These are phyloP conservation scores for Prolemur simus DNA, from an alignment of 2,113 vertebrate species.

Conservation along the genomic window DNA sequence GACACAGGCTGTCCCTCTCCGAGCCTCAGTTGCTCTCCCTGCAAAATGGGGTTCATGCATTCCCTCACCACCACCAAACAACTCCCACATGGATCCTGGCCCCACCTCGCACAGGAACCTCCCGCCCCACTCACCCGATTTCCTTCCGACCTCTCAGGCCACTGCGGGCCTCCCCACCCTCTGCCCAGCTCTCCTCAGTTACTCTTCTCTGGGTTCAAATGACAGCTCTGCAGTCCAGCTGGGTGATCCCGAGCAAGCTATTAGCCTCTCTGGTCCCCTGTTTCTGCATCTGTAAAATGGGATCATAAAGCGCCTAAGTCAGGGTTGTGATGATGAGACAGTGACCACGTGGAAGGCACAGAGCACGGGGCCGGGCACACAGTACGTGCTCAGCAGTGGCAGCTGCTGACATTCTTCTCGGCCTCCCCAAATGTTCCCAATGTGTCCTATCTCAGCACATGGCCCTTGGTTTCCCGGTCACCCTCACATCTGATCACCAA, in stretches of 20 bases:
- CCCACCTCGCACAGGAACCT: not conserved
- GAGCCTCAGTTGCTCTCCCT: conserved; percentile 4
- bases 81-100: not conserved
- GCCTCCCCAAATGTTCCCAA: not conserved
- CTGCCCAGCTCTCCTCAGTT: not conserved
- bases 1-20: not conserved
- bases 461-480: not conserved
- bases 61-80: not conserved
- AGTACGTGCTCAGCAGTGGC: not conserved
- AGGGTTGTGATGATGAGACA: not conserved
- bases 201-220: not conserved
- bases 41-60: not conserved
- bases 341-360: not conserved
- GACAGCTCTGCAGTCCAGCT: not conserved
- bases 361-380: not conserved
- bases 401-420: not conserved
- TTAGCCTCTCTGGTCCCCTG: conserved; percentile 6
- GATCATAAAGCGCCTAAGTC: not conserved
- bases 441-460: not conserved
- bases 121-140: not conserved
- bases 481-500: not conserved
- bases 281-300: conserved; percentile 17
- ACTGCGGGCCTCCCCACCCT: not conserved
- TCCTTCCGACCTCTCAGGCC: conserved; percentile 49
- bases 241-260: not conserved